Evolutionary conservation across 2,888 invertebrate species (phyloP).

Genomic region (Uloborus plumipes): DNA sequence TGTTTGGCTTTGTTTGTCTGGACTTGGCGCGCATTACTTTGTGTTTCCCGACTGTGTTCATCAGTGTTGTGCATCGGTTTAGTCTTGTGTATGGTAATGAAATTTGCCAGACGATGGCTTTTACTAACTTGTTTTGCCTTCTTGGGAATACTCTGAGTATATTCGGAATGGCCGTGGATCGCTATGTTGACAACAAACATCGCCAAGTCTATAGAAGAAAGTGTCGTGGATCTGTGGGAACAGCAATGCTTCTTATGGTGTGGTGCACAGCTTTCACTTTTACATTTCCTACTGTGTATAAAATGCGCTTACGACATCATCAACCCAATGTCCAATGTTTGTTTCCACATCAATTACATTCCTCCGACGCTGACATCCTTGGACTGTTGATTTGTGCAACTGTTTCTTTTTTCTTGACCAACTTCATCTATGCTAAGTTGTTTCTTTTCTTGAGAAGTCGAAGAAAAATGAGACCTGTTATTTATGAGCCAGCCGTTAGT

Average conservation of each 20-base stretch:
- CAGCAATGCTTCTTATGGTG: constrained; percentile 31
- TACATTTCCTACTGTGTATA: constrained; percentile 46
- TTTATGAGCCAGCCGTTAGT: constrained; percentile 60
- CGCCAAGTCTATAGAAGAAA: constrained; percentile 42
- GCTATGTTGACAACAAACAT: constrained; percentile 54
- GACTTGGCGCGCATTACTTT: constrained; percentile 48
- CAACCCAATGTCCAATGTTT: constrained; percentile 44
- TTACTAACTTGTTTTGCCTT: constrained; percentile 49
- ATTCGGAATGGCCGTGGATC: constrained; percentile 55
- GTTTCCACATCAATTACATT: constrained; percentile 46
- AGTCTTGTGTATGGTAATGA: constrained; percentile 23
- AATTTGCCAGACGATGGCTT: constrained; percentile 52
- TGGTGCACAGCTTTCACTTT: constrained; percentile 38
- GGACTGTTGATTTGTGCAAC: constrained; percentile 25
- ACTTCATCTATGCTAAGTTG: constrained; percentile 39
- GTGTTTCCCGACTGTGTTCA: constrained; percentile 51
- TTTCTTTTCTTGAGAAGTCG: constrained; percentile 50
- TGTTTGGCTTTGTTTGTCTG: constrained; percentile 53
- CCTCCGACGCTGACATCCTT: constrained; percentile 14
- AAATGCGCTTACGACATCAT: background rate
- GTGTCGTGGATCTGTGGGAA: constrained; percentile 35
- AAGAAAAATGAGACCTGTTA: constrained; percentile 57
- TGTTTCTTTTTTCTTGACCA: constrained; percentile 34
- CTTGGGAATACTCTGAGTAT: constrained; percentile 54
- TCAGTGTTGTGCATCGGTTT: constrained; percentile 50